Percentiles rank a stretch among this genome's conserved stretches.
Evolutionary conservation across 2,113 vertebrate genomes (phyloP).

Genomic region (Percopsis transmontana): DNA sequence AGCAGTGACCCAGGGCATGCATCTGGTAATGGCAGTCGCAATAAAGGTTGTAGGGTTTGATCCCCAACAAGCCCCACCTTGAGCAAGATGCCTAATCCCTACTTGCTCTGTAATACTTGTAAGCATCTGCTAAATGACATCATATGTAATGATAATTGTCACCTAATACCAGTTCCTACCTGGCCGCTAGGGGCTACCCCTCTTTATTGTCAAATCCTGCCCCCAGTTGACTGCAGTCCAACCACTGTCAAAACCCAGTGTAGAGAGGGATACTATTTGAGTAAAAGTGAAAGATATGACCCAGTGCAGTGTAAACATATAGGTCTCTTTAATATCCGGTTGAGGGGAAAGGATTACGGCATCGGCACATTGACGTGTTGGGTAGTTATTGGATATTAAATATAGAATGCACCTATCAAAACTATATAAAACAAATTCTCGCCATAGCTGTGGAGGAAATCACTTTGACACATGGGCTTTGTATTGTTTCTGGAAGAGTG

Average conservation of each 20-base stretch:
- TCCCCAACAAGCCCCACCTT: no score
- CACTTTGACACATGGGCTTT: background rate
- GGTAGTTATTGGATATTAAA: no score
- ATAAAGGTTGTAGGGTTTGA: no score
- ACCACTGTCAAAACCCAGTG: conserved; percentile 16
- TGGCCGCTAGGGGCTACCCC: no score
- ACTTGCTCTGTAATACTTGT: no score
- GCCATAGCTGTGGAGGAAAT: background rate
- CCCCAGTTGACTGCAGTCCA: background rate
- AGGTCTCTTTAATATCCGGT: conserved; percentile 23
- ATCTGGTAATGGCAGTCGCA: no score
- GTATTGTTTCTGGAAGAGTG: background rate
- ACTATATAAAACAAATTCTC: background rate
- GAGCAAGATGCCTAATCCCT: no score
- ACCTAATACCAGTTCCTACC: no score
- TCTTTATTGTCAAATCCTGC: no score
- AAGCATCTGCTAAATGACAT: no score
- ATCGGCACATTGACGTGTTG: background rate
- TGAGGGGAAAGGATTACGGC: background rate
- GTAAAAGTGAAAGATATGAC: conserved; percentile 14
- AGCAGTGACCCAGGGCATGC: no score
- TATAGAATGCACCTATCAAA: background rate
- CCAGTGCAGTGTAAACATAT: conserved; percentile 11
- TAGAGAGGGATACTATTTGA: background rate
- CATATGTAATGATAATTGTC: no score